A percentile compares a stretch with the other conserved stretches of the same genome.
These are phyloP conservation scores for Physella acuta DNA, from an alignment of 1,140 invertebrate genomes.

Conservation along the genomic window DNA sequence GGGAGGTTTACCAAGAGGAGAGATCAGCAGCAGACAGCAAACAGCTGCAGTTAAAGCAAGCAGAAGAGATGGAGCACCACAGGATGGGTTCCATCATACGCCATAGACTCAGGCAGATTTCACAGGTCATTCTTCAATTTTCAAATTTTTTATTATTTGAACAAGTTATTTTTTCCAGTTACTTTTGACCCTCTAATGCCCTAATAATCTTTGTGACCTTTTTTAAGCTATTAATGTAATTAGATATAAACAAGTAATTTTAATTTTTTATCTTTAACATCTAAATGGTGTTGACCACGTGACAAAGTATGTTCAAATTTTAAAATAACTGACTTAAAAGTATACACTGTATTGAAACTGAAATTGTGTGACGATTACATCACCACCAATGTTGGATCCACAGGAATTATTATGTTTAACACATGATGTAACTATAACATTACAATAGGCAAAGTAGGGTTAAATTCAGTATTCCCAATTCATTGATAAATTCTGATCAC, in stretches of 20 bases:
- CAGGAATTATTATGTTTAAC: background rate
- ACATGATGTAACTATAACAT: background rate
- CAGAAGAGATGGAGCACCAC: slow-evolving; percentile 86
- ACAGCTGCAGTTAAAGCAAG: slow-evolving; percentile 72
- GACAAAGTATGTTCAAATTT: background rate
- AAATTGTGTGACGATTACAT: background rate
- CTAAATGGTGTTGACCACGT: background rate
- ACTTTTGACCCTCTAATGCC: background rate
- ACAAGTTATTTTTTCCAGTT: background rate
- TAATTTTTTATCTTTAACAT: background rate
- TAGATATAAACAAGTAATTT: background rate
- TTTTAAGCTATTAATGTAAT: background rate
- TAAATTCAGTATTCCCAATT: no score
- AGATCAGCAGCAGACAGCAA: slow-evolving; percentile 65
- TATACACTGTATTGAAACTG: background rate
- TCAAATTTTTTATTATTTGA: background rate
- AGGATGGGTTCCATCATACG: slow-evolving; percentile 88
- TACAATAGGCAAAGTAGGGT: background rate
- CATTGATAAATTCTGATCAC: no score
- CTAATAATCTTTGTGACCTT: background rate
- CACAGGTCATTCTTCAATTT: slow-evolving; percentile 32
- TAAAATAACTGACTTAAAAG: background rate
- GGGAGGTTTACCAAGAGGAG: slow-evolving; percentile 46
- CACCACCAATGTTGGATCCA: background rate
- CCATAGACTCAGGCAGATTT: slow-evolving; percentile 68